A percentile compares a stretch with the other conserved stretches of the same genome.
These are phyloP conservation scores for Amphilophus citrinellus DNA, from an alignment of 2,113 vertebrate genomes.

Conservation along the genomic window DNA sequence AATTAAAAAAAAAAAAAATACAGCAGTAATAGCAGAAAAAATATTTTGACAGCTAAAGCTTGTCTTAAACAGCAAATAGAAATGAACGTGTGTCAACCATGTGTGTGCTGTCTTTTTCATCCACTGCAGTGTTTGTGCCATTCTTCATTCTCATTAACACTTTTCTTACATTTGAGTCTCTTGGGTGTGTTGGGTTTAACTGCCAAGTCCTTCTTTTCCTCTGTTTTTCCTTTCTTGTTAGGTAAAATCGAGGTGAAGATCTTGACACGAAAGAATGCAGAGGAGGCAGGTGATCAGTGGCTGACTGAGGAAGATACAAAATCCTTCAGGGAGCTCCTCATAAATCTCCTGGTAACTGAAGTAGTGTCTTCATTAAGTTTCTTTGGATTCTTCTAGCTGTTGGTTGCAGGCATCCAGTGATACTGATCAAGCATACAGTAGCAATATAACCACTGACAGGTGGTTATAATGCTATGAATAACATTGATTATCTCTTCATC, in stretches of 20 bases:
- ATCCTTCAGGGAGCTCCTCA: slow-evolving; percentile 93
- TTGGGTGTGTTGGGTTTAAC: not conserved
- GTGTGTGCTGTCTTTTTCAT: slow-evolving; percentile 47
- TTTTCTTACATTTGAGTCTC: not conserved
- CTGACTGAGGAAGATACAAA: slow-evolving; percentile 93
- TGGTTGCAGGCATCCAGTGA: not conserved
- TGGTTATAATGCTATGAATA: too few relatives aligned
- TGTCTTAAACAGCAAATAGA: not conserved
- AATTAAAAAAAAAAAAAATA: not conserved
- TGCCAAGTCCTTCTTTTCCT: not conserved
- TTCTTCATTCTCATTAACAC: slow-evolving; percentile 13
- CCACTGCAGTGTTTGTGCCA: slow-evolving; percentile 28
- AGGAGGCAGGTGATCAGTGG: slow-evolving; percentile 90
- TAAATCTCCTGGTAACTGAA: slow-evolving; percentile 89
- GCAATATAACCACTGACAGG: too few relatives aligned
- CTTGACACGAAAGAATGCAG: slow-evolving; percentile 84
- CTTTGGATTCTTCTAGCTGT: not conserved
- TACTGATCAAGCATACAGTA: too few relatives aligned
- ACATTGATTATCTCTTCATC: too few relatives aligned
- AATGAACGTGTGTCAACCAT: slow-evolving; percentile 33
- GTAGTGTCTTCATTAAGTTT: not conserved
- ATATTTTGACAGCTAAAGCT: not conserved
- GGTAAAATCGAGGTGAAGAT: slow-evolving; percentile 97
- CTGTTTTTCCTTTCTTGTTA: slow-evolving; percentile 37
- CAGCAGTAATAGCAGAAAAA: not conserved